Base-by-base conservation (phyloP, 1,140 invertebrate species). In the Drosophila pandora region DNA sequence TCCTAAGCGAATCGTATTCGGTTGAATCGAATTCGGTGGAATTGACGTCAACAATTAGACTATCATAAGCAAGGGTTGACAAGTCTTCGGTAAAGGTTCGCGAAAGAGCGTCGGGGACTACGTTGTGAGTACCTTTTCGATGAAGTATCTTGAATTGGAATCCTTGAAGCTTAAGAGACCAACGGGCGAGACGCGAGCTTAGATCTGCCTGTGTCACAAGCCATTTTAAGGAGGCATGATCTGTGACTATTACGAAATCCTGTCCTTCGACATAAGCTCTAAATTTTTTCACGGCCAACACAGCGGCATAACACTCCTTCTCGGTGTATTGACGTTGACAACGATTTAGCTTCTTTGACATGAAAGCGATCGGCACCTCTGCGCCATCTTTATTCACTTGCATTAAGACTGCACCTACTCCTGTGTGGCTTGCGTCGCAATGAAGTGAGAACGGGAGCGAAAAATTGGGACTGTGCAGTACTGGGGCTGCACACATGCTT, bases 201-300 rank as follows among this genome's bases (percentile, higher is more conserved):
- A 54, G 49, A 23, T 63, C 50, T 2, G 50, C 5, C 23, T 63
- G 50, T 6, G 34, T 12, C 60, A 63, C 48, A 5, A 54, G 17
- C 50, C 50, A 10, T 25, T 25, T 25, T 25, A 25, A 25, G 4
- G 25, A 25, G 4, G 25, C 25, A 4, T 0, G 25, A 25, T 32
- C 8, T 8, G 8, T 32, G 30, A 48, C 22, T 0, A 64, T 13
- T 13, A 17, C 13, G 7, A 64, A 64, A 8, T 32, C n/a, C 2
- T 39, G 43, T 6, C 53, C 60, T 34, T 63, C 60, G 0, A 55
- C 41, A 45, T 55, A 63, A 3, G 41, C 39, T 17, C 60, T 22
- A 32, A 63, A 63, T 22, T 53, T 54, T 22, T 63, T 63, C 8
- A 55, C 9, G 17, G 25, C 28, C 2, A 54, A n/a, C 10, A 54